Conservation (phyloP, 2,113 vertebrate species). For the Thomomys bottae region DNA sequence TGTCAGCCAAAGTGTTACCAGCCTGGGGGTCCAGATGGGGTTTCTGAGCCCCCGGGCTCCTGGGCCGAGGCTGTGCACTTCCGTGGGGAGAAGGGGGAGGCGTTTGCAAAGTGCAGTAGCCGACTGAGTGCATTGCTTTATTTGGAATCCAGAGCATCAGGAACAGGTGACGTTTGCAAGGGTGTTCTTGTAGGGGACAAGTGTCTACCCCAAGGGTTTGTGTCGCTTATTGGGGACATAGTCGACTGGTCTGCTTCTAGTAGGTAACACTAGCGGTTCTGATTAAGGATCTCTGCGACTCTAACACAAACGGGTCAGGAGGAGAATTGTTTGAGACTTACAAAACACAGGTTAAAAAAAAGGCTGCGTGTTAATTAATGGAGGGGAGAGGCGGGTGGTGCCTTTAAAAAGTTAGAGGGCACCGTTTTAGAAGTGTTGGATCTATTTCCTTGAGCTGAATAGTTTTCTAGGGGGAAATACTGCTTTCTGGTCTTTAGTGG, state of each 20-base stretch:
- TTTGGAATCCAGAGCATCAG: background rate
- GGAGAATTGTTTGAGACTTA: conserved; percentile 49
- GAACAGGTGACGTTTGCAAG: background rate
- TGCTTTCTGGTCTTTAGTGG: background rate
- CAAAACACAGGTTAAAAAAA: background rate
- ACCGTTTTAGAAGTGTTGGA: background rate
- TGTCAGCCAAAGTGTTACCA: background rate
- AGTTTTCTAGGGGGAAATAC: background rate
- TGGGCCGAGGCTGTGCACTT: background rate
- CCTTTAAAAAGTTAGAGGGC: conserved; percentile 10
- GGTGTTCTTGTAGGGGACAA: conserved; percentile 32
- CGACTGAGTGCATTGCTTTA: conserved; percentile 3
- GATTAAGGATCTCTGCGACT: conserved; percentile 36
- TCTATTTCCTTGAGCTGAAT: background rate
- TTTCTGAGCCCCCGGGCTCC: too few species aligned
- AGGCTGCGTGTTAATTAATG: background rate
- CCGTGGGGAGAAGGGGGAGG: too few species aligned
- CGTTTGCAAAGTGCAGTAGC: background rate
- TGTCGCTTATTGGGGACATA: conserved; percentile 72
- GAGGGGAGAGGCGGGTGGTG: background rate
- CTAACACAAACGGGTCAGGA: conserved; percentile 57
- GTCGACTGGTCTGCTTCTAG: conserved; percentile 41
- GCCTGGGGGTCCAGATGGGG: background rate
- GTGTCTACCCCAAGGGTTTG: conserved; percentile 53
- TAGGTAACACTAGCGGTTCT: conserved; percentile 70